Evolutionary conservation across 2,888 invertebrate genomes (phyloP).

Genomic region (Cheiracanthium punctorium): DNA sequence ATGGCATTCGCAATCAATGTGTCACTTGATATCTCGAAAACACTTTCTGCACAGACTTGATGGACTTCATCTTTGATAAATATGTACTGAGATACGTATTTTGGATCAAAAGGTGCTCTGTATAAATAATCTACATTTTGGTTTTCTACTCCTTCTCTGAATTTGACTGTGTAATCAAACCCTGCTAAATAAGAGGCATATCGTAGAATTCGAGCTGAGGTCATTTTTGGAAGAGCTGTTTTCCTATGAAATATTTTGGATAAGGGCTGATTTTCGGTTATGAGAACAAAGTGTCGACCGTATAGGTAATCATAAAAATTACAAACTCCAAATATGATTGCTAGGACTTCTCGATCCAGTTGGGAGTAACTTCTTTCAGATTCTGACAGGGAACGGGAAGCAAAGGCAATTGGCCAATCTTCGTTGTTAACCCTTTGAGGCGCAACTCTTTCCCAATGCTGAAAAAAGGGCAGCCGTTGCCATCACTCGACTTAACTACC

Average conservation of each 20-base stretch:
- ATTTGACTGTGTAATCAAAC: background rate
- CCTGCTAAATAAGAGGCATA: constrained; percentile 4
- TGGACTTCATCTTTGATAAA: background rate
- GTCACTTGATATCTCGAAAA: constrained; percentile 7
- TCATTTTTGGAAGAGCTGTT: background rate
- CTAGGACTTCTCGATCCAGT: background rate
- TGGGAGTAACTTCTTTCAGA: background rate
- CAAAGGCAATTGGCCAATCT: background rate
- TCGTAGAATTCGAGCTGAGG: background rate
- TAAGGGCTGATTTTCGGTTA: background rate
- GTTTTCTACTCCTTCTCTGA: background rate
- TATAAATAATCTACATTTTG: background rate
- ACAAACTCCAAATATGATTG: background rate
- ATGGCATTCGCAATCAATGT: background rate
- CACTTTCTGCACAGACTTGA: background rate
- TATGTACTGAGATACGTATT: background rate
- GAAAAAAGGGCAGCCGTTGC: no score
- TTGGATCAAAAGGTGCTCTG: background rate
- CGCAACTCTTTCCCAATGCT: no score
- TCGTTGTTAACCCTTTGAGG: no score
- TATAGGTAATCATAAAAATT: constrained; percentile 4
- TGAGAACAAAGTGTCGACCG: background rate
- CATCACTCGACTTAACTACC: no score
- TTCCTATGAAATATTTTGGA: background rate
- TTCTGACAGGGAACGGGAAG: background rate